Evolutionary conservation across 2,888 invertebrate species (phyloP).

Genomic region (Drosophila helvetica): DNA sequence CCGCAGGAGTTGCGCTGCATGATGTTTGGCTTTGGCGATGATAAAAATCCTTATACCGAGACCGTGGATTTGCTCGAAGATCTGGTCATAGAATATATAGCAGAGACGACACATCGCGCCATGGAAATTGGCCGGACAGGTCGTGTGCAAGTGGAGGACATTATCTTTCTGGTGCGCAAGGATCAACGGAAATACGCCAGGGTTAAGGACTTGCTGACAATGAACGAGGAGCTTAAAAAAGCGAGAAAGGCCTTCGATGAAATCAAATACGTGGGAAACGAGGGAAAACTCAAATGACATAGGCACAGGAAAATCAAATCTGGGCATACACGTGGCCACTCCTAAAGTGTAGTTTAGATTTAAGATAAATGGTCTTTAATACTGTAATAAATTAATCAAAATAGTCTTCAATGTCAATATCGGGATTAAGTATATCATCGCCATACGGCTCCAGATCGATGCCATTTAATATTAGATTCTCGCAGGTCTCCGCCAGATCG

Average conservation of each 20-base stretch:
- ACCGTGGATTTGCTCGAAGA: constrained; percentile 99
- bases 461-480: constrained; percentile 98
- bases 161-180: constrained; percentile 97
- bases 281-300: constrained; percentile 82
- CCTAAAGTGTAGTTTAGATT: constrained; percentile 13
- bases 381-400: constrained; percentile 90
- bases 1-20: constrained; percentile 92
- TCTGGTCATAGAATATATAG: constrained; percentile 98
- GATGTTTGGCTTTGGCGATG: constrained; percentile 99
- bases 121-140: constrained; percentile 99
- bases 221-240: constrained; percentile 99
- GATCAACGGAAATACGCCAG: constrained; percentile 98
- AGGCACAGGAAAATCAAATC: constrained; percentile 50
- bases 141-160: constrained; percentile 98
- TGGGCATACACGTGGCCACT: neutral
- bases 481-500: constrained; percentile 98
- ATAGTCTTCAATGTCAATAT: constrained; percentile 99
- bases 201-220: constrained; percentile 97
- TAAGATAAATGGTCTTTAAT: constrained; percentile 22
- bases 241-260: constrained; percentile 99
- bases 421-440: constrained; percentile 96
- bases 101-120: constrained; percentile 96
- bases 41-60: constrained; percentile 99
- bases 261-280: constrained; percentile 93
- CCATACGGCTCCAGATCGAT: constrained; percentile 94